Base-by-base conservation (phyloP, 2,888 invertebrate species). In the Drosophila birchii region DNA sequence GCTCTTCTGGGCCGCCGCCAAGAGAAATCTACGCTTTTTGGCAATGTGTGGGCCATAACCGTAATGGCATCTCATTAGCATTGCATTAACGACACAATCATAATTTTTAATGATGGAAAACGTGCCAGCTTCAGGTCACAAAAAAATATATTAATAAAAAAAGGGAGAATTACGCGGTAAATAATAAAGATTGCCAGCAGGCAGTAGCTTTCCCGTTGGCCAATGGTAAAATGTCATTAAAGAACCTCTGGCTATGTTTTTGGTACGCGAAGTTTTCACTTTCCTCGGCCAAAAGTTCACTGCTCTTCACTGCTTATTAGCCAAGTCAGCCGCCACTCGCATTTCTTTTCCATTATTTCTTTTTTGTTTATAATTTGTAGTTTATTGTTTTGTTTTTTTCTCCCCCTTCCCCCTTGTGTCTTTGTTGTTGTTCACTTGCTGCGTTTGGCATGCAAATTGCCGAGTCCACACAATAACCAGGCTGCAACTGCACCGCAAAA, bases 361-460 rank as follows among this genome's bases (percentile, higher is more conserved):
- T 62, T 64, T 64, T 36, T 20, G 63, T 56, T 43, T 75, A 76
- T 64, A 73, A 77, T 78, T 76, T 79, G 61, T 68, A 76, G 74
- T 81, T 85, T 81, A 75, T 78, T 84, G 61, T 81, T 79, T 81
- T 72, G 26, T 26, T 26, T 26, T 23, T 26, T 26, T 26, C 26
- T 26, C 26, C 26, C 5, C 26, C 26, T 26, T 26, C 26, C 26
- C 3, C 26, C 5, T 3, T 26, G 43, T 56, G 29, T 51, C 54
- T 26, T 53, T 55, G 18, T 55, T 51, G 8, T 41, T 32, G 29
- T 39, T 60, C 18, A 5, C 60, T 34, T 29, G 49, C 55, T 68
- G 83, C 76, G 61, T 81, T 87, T 76, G 86, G 80, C 82, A 84
- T 84, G 82, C 82, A 84, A 84, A 84, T 84, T 87, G 74, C 76